Evolutionary conservation across 2,113 vertebrate species (phyloP), one percentile per base, ranked within the genome.

Genomic region (Phaetusa simplex): DNA sequence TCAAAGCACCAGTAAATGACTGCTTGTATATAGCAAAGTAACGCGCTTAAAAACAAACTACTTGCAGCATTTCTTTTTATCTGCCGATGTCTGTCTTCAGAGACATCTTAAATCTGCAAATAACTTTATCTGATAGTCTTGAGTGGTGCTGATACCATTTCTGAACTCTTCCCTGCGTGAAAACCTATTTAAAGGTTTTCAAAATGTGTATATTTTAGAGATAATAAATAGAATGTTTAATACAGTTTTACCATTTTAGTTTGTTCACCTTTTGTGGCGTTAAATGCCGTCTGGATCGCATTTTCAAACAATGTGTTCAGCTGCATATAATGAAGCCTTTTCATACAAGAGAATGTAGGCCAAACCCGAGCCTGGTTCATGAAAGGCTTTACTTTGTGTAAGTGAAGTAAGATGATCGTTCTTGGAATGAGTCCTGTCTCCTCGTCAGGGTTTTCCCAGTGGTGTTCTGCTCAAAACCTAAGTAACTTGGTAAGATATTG

Each of bases 291-390:
- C 77, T 61, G 26, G 56, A 52, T 83, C 82, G 13, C 36, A 0
- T 81, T 86, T 93, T 69, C 82, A 91, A 86, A 77, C 89, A 66
- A 64, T 6, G 86, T 71, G 69, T 49, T 84, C 86, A 73, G 15
- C 53, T 61, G 88, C 80, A 45, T 6, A 66, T 76, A 95, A 72
- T 61, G 86, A 78, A 94, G 65, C 52, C 89, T 95, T 96, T 91
- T 93, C 88, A 71, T 58, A 4, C 24, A 42, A 2, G 38, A 55
- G 74, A 85, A 62, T 9, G 43, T 50, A 79, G 79, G 66, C 58
- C 81, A 77, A 56, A 36, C 40, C 85, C 53, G 26, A 88, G 83
- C 7, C 58, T 34, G 30, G 5, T 9, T 78, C 45, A 9, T 78
- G 82, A 89, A 84, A 84, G 83, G 72, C 86, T 95, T 78, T 12